Evolutionary conservation across 1,140 invertebrate genomes (phyloP).

Genomic region (Neotoxoptera formosana): DNA sequence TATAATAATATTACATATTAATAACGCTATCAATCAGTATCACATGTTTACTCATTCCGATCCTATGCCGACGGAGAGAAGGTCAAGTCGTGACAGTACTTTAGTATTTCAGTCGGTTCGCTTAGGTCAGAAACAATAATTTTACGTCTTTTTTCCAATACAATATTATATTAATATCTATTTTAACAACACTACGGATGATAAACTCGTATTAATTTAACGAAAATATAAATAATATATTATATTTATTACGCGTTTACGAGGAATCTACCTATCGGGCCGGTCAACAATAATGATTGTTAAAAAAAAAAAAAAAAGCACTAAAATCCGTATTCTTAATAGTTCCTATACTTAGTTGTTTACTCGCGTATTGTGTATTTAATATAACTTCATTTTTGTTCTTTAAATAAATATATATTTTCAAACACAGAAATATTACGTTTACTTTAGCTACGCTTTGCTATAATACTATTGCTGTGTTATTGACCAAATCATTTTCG

Average conservation of each 20-base stretch:
- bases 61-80: not conserved
- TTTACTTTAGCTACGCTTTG: not conserved
- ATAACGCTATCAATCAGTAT: constrained; percentile 35
- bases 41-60: not conserved
- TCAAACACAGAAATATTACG: not conserved
- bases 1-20: constrained; percentile 19
- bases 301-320: not conserved
- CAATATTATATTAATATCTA: not conserved
- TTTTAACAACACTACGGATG: not conserved
- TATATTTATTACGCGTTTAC: not conserved
- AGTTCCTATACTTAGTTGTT: not conserved
- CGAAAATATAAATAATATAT: not conserved
- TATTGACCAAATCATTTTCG: not conserved
- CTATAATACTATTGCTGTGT: not conserved
- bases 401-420: not conserved
- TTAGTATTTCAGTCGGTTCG: not conserved
- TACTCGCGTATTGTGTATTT: not conserved
- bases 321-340: not conserved
- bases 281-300: not conserved
- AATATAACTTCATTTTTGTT: not conserved
- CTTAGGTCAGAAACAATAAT: not conserved
- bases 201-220: too few species aligned
- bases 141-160: not conserved
- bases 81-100: not conserved
- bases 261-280: not conserved